Percentiles rank a stretch among this genome's conserved stretches.
phyloP scores from a whole-genome alignment of 2,888 invertebrate species.

The Amblyjoppa fuscipennis region DNA sequence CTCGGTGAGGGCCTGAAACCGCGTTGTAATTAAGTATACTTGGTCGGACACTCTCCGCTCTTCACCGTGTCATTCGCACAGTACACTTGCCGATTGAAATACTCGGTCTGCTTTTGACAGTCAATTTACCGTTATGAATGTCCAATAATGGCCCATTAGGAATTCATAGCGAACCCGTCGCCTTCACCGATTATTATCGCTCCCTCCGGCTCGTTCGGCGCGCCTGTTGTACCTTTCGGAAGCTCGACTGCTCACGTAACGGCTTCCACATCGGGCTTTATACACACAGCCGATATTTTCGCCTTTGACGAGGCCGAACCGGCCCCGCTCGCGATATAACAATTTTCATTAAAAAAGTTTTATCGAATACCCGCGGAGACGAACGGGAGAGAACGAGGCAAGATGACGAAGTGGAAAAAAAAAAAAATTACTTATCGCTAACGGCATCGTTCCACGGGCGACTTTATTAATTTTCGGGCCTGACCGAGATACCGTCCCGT shows the following conservation, averaged over 20 bases:
- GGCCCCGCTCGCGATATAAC: conserved; percentile 50
- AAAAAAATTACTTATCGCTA: conserved; percentile 70
- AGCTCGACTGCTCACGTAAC: conserved; percentile 25
- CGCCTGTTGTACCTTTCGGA: background rate
- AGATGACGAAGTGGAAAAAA: conserved; percentile 53
- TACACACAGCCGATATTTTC: background rate
- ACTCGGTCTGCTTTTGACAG: conserved; percentile 61
- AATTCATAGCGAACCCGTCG: conserved; percentile 20
- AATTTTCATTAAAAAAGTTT: conserved; percentile 71
- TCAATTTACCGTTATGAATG: conserved; percentile 59
- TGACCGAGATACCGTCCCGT: conserved; percentile 21
- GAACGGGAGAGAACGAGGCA: background rate
- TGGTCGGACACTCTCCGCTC: background rate
- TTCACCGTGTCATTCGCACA: background rate
- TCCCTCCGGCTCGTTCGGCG: background rate
- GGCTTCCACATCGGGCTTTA: conserved; percentile 23
- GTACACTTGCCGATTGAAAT: conserved; percentile 28
- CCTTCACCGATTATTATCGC: conserved; percentile 1
- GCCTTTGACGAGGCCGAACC: background rate
- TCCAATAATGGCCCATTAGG: conserved; percentile 46
- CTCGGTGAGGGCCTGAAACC: background rate
- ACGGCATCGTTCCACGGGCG: conserved; percentile 23
- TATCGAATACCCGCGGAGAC: conserved; percentile 41
- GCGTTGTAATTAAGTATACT: conserved; percentile 10
- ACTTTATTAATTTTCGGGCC: conserved; percentile 64